A percentile compares a stretch with the other conserved stretches of the same genome.
These are phyloP conservation scores for Drosophila siamana DNA, from an alignment of 2,888 invertebrate species.

Conservation along the genomic window DNA sequence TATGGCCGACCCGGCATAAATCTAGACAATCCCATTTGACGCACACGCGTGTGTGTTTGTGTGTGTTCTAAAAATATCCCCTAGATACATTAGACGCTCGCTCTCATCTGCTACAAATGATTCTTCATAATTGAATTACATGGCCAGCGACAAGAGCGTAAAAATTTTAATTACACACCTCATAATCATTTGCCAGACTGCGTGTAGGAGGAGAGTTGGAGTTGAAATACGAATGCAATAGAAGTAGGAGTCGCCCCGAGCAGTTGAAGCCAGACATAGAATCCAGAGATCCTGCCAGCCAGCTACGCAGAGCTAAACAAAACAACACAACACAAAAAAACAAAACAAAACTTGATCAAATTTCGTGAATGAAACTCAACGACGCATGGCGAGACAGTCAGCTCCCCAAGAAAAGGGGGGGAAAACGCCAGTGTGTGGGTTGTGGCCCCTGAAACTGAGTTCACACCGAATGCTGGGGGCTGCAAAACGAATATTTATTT, in stretches of 20 bases:
- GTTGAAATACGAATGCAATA: neutral
- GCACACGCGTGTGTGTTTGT: conserved; percentile 32
- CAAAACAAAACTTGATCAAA: conserved; percentile 62
- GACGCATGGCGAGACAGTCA: conserved; percentile 51
- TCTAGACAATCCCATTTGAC: conserved; percentile 33
- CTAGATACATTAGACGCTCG: conserved; percentile 57
- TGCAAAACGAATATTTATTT: conserved; percentile 57
- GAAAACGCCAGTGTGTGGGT: conserved; percentile 36
- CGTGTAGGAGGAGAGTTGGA: conserved; percentile 25
- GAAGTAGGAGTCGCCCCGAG: neutral
- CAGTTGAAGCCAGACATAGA: neutral
- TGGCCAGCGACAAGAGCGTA: conserved; percentile 72
- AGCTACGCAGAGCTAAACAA: neutral
- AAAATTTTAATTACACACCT: conserved; percentile 83
- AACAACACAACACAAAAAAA: neutral
- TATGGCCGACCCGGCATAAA: conserved; percentile 45
- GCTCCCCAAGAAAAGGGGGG: neutral
- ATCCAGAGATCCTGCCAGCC: conserved; percentile 8
- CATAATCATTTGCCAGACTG: conserved; percentile 77
- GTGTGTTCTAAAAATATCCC: conserved; percentile 60
- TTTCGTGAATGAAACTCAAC: conserved; percentile 63
- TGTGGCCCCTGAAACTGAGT: conserved; percentile 21
- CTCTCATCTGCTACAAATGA: conserved; percentile 74
- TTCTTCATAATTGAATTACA: conserved; percentile 80
- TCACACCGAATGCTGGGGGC: conserved; percentile 23